Evolutionary conservation across 2,888 invertebrate genomes (phyloP).

Genomic region (Drosophila helvetica): DNA sequence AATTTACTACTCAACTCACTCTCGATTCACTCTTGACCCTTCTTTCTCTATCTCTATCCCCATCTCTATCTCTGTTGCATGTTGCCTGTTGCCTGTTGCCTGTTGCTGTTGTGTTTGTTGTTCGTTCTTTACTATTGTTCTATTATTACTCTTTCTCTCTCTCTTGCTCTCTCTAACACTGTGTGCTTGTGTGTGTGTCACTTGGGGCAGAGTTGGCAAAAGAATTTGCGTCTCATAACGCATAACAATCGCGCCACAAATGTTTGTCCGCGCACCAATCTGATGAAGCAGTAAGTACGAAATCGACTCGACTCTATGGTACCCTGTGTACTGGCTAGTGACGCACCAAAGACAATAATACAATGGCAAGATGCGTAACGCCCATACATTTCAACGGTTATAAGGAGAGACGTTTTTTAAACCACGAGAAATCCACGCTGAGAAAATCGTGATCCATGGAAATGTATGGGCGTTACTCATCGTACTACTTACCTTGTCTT

Average conservation of each 20-base stretch:
- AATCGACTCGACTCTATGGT: not conserved
- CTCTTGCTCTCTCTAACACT: conserved; percentile 20
- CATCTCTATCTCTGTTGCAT: not conserved
- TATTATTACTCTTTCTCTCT: conserved; percentile 11
- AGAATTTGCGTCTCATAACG: conserved; percentile 93
- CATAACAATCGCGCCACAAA: conserved; percentile 99
- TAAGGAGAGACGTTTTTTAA: too few relatives aligned
- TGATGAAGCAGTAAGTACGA: conserved; percentile 98
- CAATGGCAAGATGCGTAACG: not conserved
- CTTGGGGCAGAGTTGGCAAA: conserved; percentile 93
- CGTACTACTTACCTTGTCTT: too few relatives aligned
- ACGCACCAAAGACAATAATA: not conserved
- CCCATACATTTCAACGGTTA: too few relatives aligned
- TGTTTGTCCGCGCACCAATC: conserved; percentile 96
- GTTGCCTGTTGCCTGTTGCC: not conserved
- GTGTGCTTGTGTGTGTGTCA: not conserved
- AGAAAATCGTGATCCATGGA: too few relatives aligned
- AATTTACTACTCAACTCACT: not conserved
- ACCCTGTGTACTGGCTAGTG: not conserved
- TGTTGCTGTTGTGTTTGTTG: conserved; percentile 7
- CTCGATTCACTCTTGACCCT: conserved; percentile 20
- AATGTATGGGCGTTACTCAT: too few relatives aligned
- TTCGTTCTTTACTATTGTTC: conserved; percentile 17
- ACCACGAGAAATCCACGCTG: too few relatives aligned
- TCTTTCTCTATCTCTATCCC: conserved; percentile 16